Evolutionary conservation across 2,797 vertebrate species (phyloP).

Genomic region (Thripadectes ignobilis): DNA sequence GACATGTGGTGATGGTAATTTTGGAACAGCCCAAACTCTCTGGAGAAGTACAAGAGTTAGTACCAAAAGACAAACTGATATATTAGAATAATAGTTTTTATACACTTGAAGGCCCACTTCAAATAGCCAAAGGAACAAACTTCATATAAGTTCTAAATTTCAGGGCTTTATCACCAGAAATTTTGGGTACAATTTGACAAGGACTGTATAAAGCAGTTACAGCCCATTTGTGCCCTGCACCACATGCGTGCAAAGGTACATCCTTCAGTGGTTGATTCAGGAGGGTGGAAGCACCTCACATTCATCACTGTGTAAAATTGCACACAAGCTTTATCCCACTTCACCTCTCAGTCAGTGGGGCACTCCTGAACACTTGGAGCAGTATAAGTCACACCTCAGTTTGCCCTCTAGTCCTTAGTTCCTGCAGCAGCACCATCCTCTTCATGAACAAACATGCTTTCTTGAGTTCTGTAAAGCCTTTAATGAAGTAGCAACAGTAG

Average conservation of each 20-base stretch:
- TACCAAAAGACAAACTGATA: background rate
- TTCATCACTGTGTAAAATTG: background rate
- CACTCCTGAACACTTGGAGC: background rate
- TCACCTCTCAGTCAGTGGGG: background rate
- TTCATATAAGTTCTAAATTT: background rate
- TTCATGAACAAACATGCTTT: background rate
- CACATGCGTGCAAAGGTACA: background rate
- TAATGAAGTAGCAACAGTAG: background rate
- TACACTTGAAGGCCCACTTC: background rate
- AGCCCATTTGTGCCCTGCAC: background rate
- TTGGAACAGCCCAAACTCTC: conserved; percentile 45
- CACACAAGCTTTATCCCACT: background rate
- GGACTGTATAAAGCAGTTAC: background rate
- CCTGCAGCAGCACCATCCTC: background rate
- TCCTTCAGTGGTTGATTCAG: fast-evolving
- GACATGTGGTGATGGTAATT: conserved; percentile 56
- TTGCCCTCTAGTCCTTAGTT: background rate
- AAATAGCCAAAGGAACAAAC: background rate
- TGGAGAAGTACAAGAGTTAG: conserved; percentile 23
- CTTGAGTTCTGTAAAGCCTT: background rate
- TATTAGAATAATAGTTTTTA: conserved; percentile 49
- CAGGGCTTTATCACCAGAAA: background rate
- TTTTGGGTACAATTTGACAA: background rate
- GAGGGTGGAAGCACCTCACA: fast-evolving
- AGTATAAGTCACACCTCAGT: background rate